Base-by-base conservation (phyloP, 1,140 invertebrate genomes). In the Anadara kagoshimensis region DNA sequence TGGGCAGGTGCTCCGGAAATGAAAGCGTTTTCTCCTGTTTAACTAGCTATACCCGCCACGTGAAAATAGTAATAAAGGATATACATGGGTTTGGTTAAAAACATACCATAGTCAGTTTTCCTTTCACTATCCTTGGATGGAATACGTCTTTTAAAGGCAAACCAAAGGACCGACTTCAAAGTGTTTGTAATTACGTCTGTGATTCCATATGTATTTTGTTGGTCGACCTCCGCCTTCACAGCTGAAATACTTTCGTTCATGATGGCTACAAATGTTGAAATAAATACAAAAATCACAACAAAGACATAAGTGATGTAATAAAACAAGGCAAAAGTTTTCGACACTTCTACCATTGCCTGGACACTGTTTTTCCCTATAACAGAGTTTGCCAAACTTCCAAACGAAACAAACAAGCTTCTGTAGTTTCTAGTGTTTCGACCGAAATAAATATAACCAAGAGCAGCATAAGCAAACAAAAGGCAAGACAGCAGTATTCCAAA, bases 401-500 rank as follows among this genome's bases (percentile, higher is more conserved):
- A 71, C 12, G 75, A 72, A 16, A 73, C 58, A 22, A 76, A 71
- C 20, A 83, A 24, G 20, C 72, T 74, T 51, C 75, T 71, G 76
- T 78, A 85, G 26, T 78, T 70, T 12, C 68, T 44, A 24, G 80
- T 53, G 14, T 45, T 43, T n/a, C 51, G 24, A 1, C 69, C 66
- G 61, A 84, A 85, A 11, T 81, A 41, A 7, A 83, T 29, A 57
- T 80, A 82, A 12, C 75, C 76, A 45, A 78, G 63, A 0, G 61
- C 20, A 10, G 76, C 69, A 68, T 79, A 85, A 36, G 79, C 83
- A 26, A 78, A 73, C 43, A 86, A 78, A 14, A 85, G 53, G 16
- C 85, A 78, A 16, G 74, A 53, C 57, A 87, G 84, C 22, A 80
- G 71, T 12, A 80, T 20, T 36, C 62, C 62, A 68, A 86, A 87